Conservation (phyloP, 2,888 invertebrate genomes). For the Poecilobothrus nobilitatus region DNA sequence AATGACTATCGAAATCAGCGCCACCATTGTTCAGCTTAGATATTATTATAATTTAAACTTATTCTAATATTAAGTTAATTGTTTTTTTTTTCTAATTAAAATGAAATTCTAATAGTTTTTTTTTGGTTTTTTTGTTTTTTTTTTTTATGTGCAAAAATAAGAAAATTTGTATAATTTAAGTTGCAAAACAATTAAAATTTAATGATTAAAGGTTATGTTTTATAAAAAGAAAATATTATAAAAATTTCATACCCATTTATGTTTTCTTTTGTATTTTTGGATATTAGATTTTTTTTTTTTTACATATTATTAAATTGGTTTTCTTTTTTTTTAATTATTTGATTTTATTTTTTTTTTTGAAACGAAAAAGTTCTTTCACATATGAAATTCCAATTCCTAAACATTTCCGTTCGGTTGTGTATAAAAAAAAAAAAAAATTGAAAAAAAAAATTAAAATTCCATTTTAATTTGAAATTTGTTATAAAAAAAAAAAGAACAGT, state of each 20-base stretch:
- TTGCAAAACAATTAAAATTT: too few species aligned
- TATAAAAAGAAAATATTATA: neutral
- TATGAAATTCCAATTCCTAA: slow-evolving; percentile 4
- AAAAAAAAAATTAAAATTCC: neutral
- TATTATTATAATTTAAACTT: too few species aligned
- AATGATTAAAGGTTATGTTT: too few species aligned
- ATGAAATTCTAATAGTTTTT: neutral
- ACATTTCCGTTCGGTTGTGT: neutral
- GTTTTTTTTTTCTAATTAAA: neutral
- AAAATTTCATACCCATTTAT: neutral
- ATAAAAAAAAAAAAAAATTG: neutral
- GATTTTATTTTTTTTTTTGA: too few species aligned
- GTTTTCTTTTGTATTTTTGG: neutral
- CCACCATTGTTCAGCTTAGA: too few species aligned
- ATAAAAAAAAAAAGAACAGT: neutral
- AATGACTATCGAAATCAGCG: too few species aligned
- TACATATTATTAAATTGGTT: too few species aligned
- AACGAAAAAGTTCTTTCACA: neutral
- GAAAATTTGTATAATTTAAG: too few species aligned
- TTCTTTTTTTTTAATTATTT: too few species aligned
- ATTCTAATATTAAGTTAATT: neutral
- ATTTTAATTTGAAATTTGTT: neutral
- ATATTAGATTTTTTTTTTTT: neutral
- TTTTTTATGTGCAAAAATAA: too few species aligned
- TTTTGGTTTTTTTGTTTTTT: neutral